Evolutionary conservation across 2,888 invertebrate species (phyloP), one percentile per base, ranked within the genome.

Genomic region (Pandemis heparana): DNA sequence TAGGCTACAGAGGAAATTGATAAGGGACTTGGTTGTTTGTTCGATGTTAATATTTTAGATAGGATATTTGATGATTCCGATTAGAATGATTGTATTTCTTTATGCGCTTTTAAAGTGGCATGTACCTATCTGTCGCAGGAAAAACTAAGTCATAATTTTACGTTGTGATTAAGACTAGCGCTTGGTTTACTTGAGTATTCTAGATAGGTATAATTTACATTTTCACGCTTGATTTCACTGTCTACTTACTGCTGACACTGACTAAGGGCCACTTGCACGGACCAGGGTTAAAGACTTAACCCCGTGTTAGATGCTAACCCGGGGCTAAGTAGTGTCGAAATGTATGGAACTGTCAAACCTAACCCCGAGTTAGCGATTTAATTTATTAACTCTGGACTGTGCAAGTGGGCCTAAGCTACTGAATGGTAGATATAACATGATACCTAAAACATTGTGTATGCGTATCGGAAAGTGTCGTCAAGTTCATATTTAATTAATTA

Each of bases 31-130:
- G 2, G 53, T 53, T 53, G 53, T 7, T 56, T 56, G 56, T 56
- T 56, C 7, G 23, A 12, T 23, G 12, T 56, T 10, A 12, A 56
- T 12, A 23, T 10, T 16, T 46, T 64, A 32, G 0, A 9, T 43
- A 43, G 0, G 9, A 63, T 53, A 8, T 70, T 70, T 63, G 9
- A 48, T 53, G 23, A 41, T 70, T 53, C 70, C n/a, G 53, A 63
- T 62, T 48, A n/a, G 46, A 48, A 32, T 32, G 23, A 32, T 32
- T 32, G 23, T 32, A 32, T 32, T 32, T 32, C 23, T 32, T 32
- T 32, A 32, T 32, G 23, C 23, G 23, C 23, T 32, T 32, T 32
- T 23, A 23, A 23, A 1, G 2, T 23, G 1, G 1, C 23, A 2
- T 23, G 23, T 23, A 23, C 23, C 23, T 23, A 23, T 14, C 14